Percentiles rank a stretch among this genome's conserved stretches.
Conservation (phyloP, 2,797 vertebrate genomes). For the Gadopsis marmoratus region DNA sequence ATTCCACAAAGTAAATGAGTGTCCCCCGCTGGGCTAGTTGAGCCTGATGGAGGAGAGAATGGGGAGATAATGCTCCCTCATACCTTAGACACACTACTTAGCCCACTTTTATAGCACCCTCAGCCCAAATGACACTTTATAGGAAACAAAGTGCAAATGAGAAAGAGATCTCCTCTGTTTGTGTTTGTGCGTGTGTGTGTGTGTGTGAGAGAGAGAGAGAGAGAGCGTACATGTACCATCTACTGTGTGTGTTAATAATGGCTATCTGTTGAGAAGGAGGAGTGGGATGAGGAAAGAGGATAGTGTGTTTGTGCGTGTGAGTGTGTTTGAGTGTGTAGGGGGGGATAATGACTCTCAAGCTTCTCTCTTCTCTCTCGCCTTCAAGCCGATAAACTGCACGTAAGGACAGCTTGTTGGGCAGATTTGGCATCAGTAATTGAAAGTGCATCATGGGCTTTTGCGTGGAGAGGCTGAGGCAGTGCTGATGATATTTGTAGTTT, state of each 20-base stretch:
- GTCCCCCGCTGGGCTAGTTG: conserved; percentile 77
- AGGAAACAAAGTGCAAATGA: conserved; percentile 70
- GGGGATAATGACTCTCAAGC: conserved; percentile 69
- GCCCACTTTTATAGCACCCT: conserved; percentile 74
- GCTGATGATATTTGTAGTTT: conserved; percentile 71
- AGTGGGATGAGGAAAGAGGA: conserved; percentile 45
- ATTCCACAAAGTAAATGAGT: conserved; percentile 86
- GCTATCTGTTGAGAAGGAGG: conserved; percentile 41
- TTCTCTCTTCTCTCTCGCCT: conserved; percentile 60
- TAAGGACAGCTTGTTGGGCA: conserved; percentile 68
- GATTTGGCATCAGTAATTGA: conserved; percentile 75
- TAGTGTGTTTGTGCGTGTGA: conserved; percentile 21
- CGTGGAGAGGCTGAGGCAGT: conserved; percentile 46
- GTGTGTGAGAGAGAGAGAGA: neutral
- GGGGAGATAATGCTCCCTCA: conserved; percentile 66
- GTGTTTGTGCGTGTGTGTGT: conserved; percentile 18
- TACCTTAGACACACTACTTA: conserved; percentile 73
- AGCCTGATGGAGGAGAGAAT: conserved; percentile 78
- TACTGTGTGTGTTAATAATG: conserved; percentile 39
- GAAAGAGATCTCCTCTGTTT: conserved; percentile 49
- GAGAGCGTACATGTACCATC: conserved; percentile 23
- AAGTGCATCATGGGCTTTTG: conserved; percentile 64
- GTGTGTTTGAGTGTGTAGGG: conserved; percentile 47
- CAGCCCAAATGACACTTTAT: conserved; percentile 68
- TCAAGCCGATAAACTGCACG: conserved; percentile 71